Conservation (phyloP, 1,140 invertebrate species). For the Sitobion miscanthi region DNA sequence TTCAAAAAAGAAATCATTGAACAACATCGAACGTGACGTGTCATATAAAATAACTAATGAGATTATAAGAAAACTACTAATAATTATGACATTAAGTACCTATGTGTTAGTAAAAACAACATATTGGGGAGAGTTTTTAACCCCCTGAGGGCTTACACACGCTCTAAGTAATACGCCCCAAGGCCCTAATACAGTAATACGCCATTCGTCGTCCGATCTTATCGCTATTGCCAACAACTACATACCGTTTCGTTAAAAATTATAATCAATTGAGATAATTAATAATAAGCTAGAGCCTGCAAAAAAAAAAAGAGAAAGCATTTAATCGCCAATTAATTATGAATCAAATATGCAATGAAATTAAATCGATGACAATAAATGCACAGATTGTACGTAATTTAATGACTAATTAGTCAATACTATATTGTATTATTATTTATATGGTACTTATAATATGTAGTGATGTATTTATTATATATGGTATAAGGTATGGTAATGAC, state of each 20-base stretch:
- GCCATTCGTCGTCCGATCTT: too few species aligned
- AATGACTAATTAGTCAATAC: background rate
- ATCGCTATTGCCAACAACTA: background rate
- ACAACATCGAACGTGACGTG: background rate
- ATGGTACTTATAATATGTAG: background rate
- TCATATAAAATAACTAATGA: background rate
- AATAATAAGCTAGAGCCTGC: too few species aligned
- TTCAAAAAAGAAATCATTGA: background rate
- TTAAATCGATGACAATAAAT: background rate
- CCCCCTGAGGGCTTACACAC: background rate
- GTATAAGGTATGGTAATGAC: background rate
- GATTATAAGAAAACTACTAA: too few species aligned
- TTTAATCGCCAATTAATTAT: background rate
- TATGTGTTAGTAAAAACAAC: background rate
- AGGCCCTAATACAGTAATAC: too few species aligned
- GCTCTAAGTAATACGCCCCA: background rate
- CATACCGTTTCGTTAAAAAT: background rate
- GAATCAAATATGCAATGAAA: background rate
- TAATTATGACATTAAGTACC: too few species aligned
- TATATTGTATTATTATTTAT: background rate
- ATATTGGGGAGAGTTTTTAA: background rate
- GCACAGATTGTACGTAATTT: background rate
- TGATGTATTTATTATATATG: background rate
- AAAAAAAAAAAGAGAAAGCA: background rate
- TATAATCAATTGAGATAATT: too few species aligned